These are phyloP conservation scores for Coregonus ussuriensis DNA, from an alignment of 2,797 vertebrate species.

Conservation along the genomic window DNA sequence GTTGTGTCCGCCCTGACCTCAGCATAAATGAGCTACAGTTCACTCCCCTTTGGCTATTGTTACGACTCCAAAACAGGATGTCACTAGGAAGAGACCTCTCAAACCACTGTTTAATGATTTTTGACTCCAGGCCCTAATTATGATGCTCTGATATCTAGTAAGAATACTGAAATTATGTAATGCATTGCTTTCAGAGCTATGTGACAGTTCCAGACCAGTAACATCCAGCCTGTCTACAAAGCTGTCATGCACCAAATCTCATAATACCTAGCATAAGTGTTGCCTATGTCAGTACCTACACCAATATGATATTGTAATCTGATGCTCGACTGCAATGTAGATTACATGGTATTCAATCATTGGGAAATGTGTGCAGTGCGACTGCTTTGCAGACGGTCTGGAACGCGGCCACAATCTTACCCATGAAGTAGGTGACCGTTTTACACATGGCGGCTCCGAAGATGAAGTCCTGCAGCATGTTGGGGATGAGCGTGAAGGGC, in stretches of 20 bases:
- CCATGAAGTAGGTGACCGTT: conserved; percentile 88
- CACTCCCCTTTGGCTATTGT: no score
- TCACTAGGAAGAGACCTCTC: neutral
- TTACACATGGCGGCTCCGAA: conserved; percentile 90
- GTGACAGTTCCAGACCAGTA: neutral
- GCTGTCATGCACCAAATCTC: neutral
- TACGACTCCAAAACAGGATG: neutral
- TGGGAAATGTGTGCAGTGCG: neutral
- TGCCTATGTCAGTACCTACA: no score
- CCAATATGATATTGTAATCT: neutral
- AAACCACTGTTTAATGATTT: neutral
- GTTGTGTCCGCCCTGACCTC: neutral
- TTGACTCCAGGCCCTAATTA: neutral
- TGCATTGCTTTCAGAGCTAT: neutral
- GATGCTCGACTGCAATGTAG: neutral
- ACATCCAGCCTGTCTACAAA: no score
- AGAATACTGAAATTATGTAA: neutral
- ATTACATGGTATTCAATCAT: no score
- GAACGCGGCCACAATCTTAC: conserved; percentile 66
- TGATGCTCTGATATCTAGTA: neutral
- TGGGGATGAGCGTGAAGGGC: conserved; percentile 87
- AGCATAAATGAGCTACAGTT: no score
- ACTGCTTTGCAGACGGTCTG: neutral
- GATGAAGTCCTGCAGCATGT: conserved; percentile 88
- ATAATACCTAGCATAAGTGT: neutral